phyloP scores from a whole-genome alignment of 2,113 vertebrate genomes.

The Echinops telfairi region DNA sequence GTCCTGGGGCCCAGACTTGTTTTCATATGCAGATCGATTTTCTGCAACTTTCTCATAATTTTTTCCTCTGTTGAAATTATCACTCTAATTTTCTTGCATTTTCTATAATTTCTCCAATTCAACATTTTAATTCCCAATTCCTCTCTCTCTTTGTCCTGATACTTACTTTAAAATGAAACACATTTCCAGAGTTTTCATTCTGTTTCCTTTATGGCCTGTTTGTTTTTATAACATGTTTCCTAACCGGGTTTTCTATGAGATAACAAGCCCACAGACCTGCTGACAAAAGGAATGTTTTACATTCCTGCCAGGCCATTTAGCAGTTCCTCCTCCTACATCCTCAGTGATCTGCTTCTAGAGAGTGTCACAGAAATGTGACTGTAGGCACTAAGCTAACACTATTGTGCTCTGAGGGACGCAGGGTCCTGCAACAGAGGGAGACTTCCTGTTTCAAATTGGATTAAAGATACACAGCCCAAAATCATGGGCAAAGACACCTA shows the following conservation, averaged over 20 bases:
- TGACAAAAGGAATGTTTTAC: background rate
- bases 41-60: background rate
- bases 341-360: background rate
- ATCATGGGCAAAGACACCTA: background rate
- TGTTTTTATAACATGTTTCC: background rate
- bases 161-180: background rate
- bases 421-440: conserved; percentile 2
- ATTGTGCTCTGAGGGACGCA: background rate
- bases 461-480: conserved; percentile 23
- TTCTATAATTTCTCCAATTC: background rate
- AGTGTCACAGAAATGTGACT: background rate
- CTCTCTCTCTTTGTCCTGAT: background rate
- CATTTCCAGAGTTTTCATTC: conserved; percentile 12
- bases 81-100: background rate
- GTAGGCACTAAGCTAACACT: background rate
- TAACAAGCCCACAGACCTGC: background rate
- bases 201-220: background rate
- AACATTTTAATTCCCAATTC: background rate
- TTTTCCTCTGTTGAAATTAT: background rate
- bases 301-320: background rate
- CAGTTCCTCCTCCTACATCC: background rate
- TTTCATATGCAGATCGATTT: background rate
- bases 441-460: conserved; percentile 46
- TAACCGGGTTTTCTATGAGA: background rate
- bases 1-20: too few species aligned